Evolutionary conservation across 2,888 invertebrate species (phyloP).

Genomic region (Imbricaverruca yamaguchii): DNA sequence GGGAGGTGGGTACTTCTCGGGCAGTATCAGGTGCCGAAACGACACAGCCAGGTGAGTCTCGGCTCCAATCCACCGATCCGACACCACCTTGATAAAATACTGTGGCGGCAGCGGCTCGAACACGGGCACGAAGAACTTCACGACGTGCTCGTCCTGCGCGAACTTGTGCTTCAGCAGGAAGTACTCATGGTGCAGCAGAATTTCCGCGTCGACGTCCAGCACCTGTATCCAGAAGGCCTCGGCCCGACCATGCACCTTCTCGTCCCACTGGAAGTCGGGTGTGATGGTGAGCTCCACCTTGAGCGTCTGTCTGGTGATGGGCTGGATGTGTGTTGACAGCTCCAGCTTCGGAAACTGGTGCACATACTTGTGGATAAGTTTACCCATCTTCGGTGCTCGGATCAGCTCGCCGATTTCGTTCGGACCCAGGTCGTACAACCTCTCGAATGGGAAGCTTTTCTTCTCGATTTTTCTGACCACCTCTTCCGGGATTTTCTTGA

Average conservation of each 20-base stretch:
- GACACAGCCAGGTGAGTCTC: conserved; percentile 95
- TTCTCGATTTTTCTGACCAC: conserved; percentile 95
- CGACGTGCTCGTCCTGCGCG: conserved; percentile 83
- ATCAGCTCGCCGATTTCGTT: conserved; percentile 94
- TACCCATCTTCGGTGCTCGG: conserved; percentile 83
- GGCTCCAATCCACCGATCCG: conserved; percentile 87
- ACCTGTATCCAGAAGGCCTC: conserved; percentile 57
- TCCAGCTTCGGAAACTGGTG: conserved; percentile 97
- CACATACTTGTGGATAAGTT: conserved; percentile 89
- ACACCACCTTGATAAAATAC: conserved; percentile 81
- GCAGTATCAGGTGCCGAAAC: conserved; percentile 91
- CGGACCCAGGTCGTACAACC: conserved; percentile 86
- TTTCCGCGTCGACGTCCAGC: conserved; percentile 54
- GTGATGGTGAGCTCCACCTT: conserved; percentile 85
- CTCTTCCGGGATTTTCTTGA: conserved; percentile 94
- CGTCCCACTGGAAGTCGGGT: conserved; percentile 99
- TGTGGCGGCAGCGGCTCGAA: conserved; percentile 98
- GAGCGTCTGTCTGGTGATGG: conserved; percentile 59
- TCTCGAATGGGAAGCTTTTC: conserved; percentile 88
- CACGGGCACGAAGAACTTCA: conserved; percentile 97
- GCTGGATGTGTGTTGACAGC: conserved; percentile 93
- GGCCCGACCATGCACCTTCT: conserved; percentile 68
- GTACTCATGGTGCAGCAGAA: conserved; percentile 86
- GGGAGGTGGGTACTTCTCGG: conserved; percentile 96
- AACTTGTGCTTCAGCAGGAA: conserved; percentile 93